These are phyloP conservation scores for Exaiptasia diaphana DNA, from an alignment of 64 coral and sea anemone genomes.

Conservation along the genomic window DNA sequence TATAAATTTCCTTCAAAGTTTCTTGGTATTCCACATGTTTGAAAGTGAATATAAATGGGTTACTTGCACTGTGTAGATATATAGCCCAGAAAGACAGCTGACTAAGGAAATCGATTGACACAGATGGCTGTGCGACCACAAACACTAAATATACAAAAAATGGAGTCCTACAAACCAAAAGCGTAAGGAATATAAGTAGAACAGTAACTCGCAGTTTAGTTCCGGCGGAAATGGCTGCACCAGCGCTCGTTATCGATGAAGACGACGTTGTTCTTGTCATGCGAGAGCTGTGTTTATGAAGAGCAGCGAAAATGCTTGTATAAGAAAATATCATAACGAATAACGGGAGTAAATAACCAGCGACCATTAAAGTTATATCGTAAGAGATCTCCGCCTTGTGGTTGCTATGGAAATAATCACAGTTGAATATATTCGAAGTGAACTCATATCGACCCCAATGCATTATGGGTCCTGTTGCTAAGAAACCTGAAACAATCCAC, in stretches of 20 bases:
- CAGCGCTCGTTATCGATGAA: constrained; percentile 26
- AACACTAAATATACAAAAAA: constrained; percentile 80
- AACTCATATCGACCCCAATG: constrained; percentile 94
- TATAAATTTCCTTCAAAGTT: constrained; percentile 65
- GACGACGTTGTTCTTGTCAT: constrained; percentile 35
- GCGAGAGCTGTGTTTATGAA: constrained; percentile 36
- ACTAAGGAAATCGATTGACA: constrained; percentile 64
- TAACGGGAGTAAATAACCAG: constrained; percentile 62
- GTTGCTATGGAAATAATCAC: constrained; percentile 75
- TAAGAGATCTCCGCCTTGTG: constrained; percentile 67
- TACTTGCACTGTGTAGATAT: constrained; percentile 85
- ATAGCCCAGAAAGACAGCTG: constrained; percentile 95
- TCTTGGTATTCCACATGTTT: constrained; percentile 79
- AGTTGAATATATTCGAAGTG: constrained; percentile 89
- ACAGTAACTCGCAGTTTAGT: constrained; percentile 60
- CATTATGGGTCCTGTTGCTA: constrained; percentile 75
- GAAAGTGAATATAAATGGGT: constrained; percentile 93
- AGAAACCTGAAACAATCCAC: constrained; percentile 71
- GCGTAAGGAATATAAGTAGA: constrained; percentile 54
- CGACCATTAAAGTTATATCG: constrained; percentile 78
- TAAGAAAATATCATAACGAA: constrained; percentile 65
- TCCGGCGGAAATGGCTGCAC: constrained; percentile 30
- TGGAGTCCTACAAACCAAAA: constrained; percentile 82
- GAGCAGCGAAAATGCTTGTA: constrained; percentile 45
- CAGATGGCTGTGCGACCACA: constrained; percentile 16